Conservation (phyloP, 64 coral and sea anemone species). For the Actinia tenebrosa region DNA sequence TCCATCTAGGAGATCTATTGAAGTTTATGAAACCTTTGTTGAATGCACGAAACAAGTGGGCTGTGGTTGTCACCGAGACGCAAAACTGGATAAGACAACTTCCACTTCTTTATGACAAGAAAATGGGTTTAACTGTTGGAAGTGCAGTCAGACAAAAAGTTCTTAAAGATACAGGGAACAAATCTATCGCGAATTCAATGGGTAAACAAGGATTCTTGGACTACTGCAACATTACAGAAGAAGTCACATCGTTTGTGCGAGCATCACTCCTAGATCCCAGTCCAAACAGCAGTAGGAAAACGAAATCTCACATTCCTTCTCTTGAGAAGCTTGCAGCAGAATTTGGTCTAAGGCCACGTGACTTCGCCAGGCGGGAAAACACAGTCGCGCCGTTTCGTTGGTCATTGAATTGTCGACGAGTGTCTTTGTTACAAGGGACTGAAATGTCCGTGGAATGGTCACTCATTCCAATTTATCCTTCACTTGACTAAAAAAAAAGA, state of each 20-base stretch:
- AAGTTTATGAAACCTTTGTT: constrained; percentile 16
- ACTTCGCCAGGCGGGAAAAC: constrained; percentile 27
- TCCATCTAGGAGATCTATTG: background rate
- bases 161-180: constrained; percentile 25
- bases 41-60: constrained; percentile 6
- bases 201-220: constrained; percentile 4
- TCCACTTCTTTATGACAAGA: background rate
- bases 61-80: constrained; percentile 36
- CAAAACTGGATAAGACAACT: constrained; percentile 23
- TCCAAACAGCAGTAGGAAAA: background rate
- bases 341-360: background rate
- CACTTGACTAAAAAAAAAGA: no score
- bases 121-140: background rate
- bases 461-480: background rate
- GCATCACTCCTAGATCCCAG: background rate
- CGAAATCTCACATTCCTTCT: background rate
- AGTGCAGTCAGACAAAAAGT: constrained; percentile 12
- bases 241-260: background rate
- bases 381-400: constrained; percentile 24
- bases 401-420: constrained; percentile 26
- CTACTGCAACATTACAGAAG: constrained; percentile 13
- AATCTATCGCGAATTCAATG: background rate
- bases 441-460: constrained; percentile 42
- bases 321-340: background rate
- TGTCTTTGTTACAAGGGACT: constrained; percentile 15